These are phyloP conservation scores for Takifugu bimaculatus DNA, from an alignment of 2,113 vertebrate genomes.

Conservation along the genomic window DNA sequence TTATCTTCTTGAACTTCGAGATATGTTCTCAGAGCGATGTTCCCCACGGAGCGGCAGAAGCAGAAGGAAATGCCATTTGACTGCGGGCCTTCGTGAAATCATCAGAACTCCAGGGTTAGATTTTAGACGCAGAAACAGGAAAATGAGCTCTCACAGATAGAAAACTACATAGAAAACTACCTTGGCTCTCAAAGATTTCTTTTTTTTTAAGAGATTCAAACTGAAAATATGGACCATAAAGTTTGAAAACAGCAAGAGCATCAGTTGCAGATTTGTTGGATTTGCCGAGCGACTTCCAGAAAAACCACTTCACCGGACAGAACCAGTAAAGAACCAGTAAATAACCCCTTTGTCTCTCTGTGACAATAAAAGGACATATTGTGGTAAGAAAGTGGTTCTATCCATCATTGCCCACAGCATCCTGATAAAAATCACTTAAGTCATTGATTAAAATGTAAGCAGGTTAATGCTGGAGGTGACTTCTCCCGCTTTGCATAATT, in stretches of 20 bases:
- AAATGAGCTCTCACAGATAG: no score
- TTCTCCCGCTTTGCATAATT: conserved; percentile 63
- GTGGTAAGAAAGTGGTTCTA: conserved; percentile 30
- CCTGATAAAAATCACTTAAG: conserved; percentile 70
- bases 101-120: no score
- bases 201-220: no score
- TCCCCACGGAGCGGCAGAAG: no score
- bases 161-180: no score
- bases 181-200: no score
- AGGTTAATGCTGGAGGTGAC: conserved; percentile 71
- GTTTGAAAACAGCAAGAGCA: conserved; percentile 19
- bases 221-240: neutral
- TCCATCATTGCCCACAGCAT: conserved; percentile 57
- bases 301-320: conserved; percentile 13
- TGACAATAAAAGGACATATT: conserved; percentile 44
- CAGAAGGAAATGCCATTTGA: no score
- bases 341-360: conserved; percentile 29
- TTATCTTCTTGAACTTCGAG: no score
- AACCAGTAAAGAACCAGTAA: conserved; percentile 23
- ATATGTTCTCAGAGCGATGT: no score
- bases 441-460: conserved; percentile 73
- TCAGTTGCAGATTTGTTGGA: conserved; percentile 31
- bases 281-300: conserved; percentile 28
- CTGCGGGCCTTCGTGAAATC: no score
- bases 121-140: no score